Evolutionary conservation across 1,140 invertebrate genomes (phyloP), one percentile per base, ranked within the genome.

Genomic region (Zophobas morio): DNA sequence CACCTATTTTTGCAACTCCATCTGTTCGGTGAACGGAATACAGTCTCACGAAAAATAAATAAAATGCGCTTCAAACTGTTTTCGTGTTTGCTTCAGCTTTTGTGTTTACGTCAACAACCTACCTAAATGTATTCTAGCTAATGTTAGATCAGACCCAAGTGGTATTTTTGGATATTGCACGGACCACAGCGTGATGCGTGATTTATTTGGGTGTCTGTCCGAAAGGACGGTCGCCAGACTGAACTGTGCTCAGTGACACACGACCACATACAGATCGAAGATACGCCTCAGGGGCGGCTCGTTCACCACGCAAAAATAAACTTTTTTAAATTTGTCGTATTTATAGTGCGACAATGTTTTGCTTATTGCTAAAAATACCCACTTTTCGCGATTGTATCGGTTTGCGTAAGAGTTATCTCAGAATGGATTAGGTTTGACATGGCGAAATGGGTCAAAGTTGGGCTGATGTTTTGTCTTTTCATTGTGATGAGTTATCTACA

Each of bases 171-270:
- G 60, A 33, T 4, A 57, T 57, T 57, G 20, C 54, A 57, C 20
- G 54, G 54, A 34, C 36, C 39, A 40, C 60, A 20, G 39, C 35
- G 8, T 40, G 8, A 40, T 66, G 8, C 20, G 37, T 66, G 60
- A 66, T 66, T 66, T 66, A 66, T 66, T 66, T 40, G 60, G 60
- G 60, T 66, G 60, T 46, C 60, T 66, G 60, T 66, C 60, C 60
- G 37, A 66, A 42, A 66, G 60, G 39, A 66, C 60, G 60, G 34
- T 36, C 36, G 56, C 56, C 60, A 40, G 60, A 66, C 60, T 66
- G 60, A 66, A 66, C 42, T 8, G 60, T 66, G 37, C n/a, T 32
- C 60, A 39, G 39, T 66, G 60, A 66, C 60, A 66, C 60, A 66
- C 39, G 57, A 39, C 57, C 57, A 8, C 57, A 63, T 63, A 63